Evolutionary conservation across 1,140 invertebrate species (phyloP).

Genomic region (Tetramorium simillimum): DNA sequence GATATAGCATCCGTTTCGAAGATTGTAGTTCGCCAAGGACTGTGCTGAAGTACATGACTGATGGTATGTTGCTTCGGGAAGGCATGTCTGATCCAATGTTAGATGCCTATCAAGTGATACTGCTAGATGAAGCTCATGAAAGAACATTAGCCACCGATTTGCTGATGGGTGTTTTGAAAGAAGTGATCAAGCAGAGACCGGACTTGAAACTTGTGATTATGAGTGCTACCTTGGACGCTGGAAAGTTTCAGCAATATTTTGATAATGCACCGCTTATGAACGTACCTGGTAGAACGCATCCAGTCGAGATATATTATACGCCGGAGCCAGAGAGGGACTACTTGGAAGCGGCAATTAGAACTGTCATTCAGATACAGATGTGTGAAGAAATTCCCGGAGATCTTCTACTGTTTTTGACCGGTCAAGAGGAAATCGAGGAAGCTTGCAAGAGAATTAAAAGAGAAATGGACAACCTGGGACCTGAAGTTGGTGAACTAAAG

Average conservation of each 20-base stretch:
- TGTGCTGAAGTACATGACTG: slow-evolving; percentile 98
- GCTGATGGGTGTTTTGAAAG: slow-evolving; percentile 99
- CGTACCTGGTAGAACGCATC: slow-evolving; percentile 98
- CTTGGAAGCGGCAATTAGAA: slow-evolving; percentile 98
- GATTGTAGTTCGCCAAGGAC: slow-evolving; percentile 99
- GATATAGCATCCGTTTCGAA: slow-evolving; percentile 99
- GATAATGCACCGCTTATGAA: slow-evolving; percentile 99
- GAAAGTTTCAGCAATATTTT: slow-evolving; percentile 99
- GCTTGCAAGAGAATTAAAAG: slow-evolving; percentile 99
- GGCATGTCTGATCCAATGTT: slow-evolving; percentile 99
- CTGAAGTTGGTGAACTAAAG: slow-evolving; percentile 98
- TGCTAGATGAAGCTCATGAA: slow-evolving; percentile 99
- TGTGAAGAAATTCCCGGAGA: slow-evolving; percentile 98
- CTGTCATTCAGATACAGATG: slow-evolving; percentile 99
- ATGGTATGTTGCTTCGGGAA: slow-evolving; percentile 99
- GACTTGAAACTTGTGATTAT: slow-evolving; percentile 99
- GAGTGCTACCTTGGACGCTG: slow-evolving; percentile 99
- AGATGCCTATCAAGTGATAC: slow-evolving; percentile 97
- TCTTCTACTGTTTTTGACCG: slow-evolving; percentile 98
- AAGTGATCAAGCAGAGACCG: slow-evolving; percentile 96
- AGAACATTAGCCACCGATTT: slow-evolving; percentile 99
- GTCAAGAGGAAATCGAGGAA: slow-evolving; percentile 98
- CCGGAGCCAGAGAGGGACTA: slow-evolving; percentile 99
- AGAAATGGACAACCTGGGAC: slow-evolving; percentile 98
- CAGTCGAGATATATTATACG: slow-evolving; percentile 99